phyloP scores from a whole-genome alignment of 2,797 vertebrate species.

The Valencia hispanica region DNA sequence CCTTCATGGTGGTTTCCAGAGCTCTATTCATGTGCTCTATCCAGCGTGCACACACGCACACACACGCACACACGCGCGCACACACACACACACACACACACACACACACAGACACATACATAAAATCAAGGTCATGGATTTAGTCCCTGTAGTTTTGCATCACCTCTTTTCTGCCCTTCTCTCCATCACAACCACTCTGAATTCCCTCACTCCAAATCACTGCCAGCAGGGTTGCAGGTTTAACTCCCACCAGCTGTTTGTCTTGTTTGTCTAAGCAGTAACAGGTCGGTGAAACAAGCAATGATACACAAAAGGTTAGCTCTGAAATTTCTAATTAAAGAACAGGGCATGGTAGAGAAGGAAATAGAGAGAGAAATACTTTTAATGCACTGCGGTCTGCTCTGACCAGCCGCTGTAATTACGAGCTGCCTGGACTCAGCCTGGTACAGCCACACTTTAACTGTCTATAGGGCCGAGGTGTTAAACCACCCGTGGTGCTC shows the following conservation, averaged over 20 bases:
- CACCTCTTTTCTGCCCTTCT: conserved; percentile 54
- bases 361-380: conserved; percentile 4
- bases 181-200: conserved; percentile 47
- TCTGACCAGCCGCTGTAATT: conserved; percentile 72
- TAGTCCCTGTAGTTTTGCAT: conserved; percentile 53
- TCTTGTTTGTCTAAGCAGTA: conserved; percentile 43
- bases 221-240: conserved; percentile 61
- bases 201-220: conserved; percentile 34
- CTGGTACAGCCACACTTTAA: conserved; percentile 52
- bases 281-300: conserved; percentile 36
- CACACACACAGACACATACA: conserved; percentile 18
- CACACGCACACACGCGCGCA: conserved; percentile 13
- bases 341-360: conserved; percentile 42
- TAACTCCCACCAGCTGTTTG: conserved; percentile 61
- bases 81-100: not conserved
- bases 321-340: conserved; percentile 74
- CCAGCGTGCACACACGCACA: not conserved
- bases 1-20: not conserved
- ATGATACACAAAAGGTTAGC: conserved; percentile 59
- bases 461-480: conserved; percentile 62
- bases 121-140: conserved; percentile 36
- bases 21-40: not conserved
- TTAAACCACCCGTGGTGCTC: conserved; percentile 76
- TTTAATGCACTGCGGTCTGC: conserved; percentile 51
- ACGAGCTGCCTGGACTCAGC: conserved; percentile 69